Evolutionary conservation across 2,888 invertebrate genomes (phyloP).

Genomic region (Drosophila crucigera): DNA sequence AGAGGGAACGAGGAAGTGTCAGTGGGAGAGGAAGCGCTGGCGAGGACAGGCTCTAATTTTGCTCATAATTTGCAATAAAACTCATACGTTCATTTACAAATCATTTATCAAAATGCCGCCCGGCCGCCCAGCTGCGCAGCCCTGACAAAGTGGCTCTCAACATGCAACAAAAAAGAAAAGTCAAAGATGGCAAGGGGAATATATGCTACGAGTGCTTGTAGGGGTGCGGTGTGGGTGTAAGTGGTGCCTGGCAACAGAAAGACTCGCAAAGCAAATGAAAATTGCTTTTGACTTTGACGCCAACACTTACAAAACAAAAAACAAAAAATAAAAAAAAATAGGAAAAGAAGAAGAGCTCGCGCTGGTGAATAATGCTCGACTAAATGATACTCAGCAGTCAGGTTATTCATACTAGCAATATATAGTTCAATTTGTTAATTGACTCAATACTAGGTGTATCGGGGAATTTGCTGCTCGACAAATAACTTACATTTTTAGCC

Average conservation of each 20-base stretch:
- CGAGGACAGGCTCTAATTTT: conserved; percentile 43
- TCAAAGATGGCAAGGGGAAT: conserved; percentile 8
- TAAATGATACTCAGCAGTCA: not conserved
- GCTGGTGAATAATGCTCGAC: not conserved
- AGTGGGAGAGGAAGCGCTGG: not conserved
- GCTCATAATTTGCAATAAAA: conserved; percentile 68
- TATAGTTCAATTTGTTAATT: not conserved
- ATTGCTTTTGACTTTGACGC: conserved; percentile 27
- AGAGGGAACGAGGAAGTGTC: not conserved
- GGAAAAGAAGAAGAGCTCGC: not conserved
- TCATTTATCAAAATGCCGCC: conserved; percentile 67
- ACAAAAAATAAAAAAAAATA: not conserved
- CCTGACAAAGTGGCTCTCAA: conserved; percentile 24
- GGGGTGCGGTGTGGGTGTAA: not conserved
- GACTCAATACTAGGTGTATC: not conserved
- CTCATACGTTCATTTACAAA: conserved; percentile 74
- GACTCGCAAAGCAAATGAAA: conserved; percentile 6
- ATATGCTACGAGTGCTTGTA: not conserved
- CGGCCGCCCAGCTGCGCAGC: conserved; percentile 1
- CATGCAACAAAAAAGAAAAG: conserved; percentile 10
- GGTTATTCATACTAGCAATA: not conserved
- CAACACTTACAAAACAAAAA: not conserved
- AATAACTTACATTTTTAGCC: not conserved
- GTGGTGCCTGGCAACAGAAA: not conserved
- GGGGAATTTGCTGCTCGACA: not conserved